Base-by-base conservation (phyloP, 2,888 invertebrate species). In the Malthinus flaveolus region DNA sequence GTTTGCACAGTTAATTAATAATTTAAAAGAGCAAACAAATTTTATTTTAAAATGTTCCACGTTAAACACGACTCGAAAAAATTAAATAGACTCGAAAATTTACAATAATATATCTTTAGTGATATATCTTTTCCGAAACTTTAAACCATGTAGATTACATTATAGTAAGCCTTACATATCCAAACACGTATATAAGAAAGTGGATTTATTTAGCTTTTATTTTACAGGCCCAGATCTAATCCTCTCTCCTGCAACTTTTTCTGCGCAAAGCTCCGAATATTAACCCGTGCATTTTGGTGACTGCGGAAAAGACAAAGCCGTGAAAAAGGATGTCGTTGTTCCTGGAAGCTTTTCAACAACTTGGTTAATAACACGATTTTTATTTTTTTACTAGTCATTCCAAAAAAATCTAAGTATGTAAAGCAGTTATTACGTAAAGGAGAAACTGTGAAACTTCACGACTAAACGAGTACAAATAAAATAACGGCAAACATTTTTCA, bases 141-240 rank as follows among this genome's bases (percentile, higher is more conserved):
- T 23, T 23, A 23, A 23, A 13, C 42, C n/a, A 33, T 13, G 12
- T 31, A 51, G 44, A 51, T 51, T 51, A 44, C 32, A 39, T 42
- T 33, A 36, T 32, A 39, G 11, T 44, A 51, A 34, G 46, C 52
- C 13, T 52, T 52, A 45, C 52, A 52, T 52, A 45, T 34, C 45
- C 33, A 46, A 45, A 37, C 46, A 48, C 48, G 33, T 34, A 58
- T 61, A 57, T 54, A 60, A 60, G 56, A 59, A 62, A 62, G 55
- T 64, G 62, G 62, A 64, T 65, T 59, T 56, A 62, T 48, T 48
- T 44, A 9, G 36, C 54, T 69, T 71, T 69, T 72, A 67, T 69
- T 66, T 76, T 77, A 31, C 73, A 78, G 78, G 77, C 56, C 78
- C 78, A 33, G 78, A 78, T 65, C 65, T 78, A 66, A 78, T 78